Conservation (phyloP, 2,113 vertebrate species). For the Argyrosomus japonicus region DNA sequence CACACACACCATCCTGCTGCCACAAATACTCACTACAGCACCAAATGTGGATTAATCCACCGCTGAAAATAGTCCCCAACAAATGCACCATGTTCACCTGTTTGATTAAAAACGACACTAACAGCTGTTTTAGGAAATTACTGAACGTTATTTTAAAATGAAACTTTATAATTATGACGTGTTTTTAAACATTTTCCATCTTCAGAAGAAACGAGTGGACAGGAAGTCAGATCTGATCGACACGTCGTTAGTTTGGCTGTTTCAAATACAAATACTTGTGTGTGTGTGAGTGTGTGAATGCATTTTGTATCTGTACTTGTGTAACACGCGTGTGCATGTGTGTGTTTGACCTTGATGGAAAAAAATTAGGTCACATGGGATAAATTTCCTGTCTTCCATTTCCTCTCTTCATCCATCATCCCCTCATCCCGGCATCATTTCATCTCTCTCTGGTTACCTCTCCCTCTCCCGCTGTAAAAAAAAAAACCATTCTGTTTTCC, state of each 20-base stretch:
- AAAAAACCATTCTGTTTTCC: background rate
- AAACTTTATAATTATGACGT: background rate
- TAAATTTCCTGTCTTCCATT: background rate
- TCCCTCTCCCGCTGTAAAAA: background rate
- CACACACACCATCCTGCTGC: too few relatives aligned
- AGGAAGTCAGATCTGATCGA: too few relatives aligned
- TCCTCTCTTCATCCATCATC: slow-evolving; percentile 30
- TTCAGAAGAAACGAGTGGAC: background rate
- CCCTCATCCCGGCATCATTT: slow-evolving; percentile 1
- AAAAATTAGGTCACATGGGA: slow-evolving; percentile 34
- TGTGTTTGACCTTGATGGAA: slow-evolving; percentile 56
- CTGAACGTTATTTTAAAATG: background rate
- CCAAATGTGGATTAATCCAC: too few relatives aligned
- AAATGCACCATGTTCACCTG: too few relatives aligned
- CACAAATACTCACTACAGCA: too few relatives aligned
- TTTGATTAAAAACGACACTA: background rate
- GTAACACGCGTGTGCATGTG: background rate
- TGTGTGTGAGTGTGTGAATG: background rate
- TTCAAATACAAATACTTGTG: background rate
- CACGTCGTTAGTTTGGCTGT: too few relatives aligned
- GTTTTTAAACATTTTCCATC: background rate
- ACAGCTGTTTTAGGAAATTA: background rate
- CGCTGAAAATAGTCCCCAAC: too few relatives aligned
- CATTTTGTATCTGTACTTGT: background rate
- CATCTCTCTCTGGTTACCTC: background rate